Evolutionary conservation across 2,888 invertebrate genomes (phyloP).

Genomic region (Glomeris marginata): DNA sequence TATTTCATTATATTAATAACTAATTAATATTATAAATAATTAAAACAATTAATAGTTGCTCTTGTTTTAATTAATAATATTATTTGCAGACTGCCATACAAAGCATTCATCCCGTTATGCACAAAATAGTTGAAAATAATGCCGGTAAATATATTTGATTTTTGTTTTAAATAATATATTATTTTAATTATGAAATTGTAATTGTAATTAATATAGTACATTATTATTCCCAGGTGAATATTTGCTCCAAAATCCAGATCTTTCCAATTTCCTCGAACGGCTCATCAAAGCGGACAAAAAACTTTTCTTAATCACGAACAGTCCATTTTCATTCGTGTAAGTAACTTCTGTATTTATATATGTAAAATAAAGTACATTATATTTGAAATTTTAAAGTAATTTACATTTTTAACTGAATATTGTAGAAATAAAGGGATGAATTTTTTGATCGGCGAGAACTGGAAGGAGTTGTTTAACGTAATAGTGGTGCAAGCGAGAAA

Average conservation of each 20-base stretch:
- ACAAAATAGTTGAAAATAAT: conserved; percentile 67
- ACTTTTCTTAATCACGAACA: conserved; percentile 90
- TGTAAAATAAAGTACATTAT: neutral
- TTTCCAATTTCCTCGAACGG: conserved; percentile 58
- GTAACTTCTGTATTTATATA: conserved; percentile 12
- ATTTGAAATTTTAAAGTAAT: neutral
- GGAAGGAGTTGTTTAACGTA: conserved; percentile 85
- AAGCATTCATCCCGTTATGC: conserved; percentile 77
- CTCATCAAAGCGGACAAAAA: conserved; percentile 62
- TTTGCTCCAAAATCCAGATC: conserved; percentile 55
- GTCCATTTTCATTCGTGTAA: conserved; percentile 84
- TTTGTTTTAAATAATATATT: too few relatives aligned
- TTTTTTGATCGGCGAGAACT: conserved; percentile 68
- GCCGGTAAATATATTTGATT: conserved; percentile 30
- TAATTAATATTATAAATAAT: too few relatives aligned
- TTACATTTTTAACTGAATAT: neutral
- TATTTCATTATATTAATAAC: too few relatives aligned
- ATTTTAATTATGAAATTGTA: too few relatives aligned
- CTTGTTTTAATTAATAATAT: neutral
- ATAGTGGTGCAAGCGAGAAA: conserved; percentile 90
- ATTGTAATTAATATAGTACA: too few relatives aligned
- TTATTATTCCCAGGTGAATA: too few relatives aligned
- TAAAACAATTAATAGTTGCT: too few relatives aligned
- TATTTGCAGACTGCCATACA: conserved; percentile 62
- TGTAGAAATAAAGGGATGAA: conserved; percentile 79